These are phyloP conservation scores for Cynopterus sphinx DNA, from an alignment of 2,797 vertebrate genomes.

Conservation along the genomic window DNA sequence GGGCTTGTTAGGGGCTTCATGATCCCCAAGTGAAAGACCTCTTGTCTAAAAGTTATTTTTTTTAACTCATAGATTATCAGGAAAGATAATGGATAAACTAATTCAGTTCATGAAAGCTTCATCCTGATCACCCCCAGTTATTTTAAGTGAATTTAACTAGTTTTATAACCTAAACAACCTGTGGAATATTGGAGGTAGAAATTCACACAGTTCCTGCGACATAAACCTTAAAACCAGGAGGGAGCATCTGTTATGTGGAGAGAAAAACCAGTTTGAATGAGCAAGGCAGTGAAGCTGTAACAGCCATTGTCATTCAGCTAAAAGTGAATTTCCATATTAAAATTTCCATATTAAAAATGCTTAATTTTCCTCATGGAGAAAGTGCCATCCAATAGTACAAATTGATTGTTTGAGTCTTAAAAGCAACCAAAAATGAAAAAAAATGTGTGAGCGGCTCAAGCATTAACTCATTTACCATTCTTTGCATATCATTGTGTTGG, in stretches of 20 bases:
- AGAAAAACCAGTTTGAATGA: background rate
- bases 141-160: background rate
- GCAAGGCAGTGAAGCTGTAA: background rate
- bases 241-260: background rate
- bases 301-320: background rate
- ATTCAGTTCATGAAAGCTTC: background rate
- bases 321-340: background rate
- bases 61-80: background rate
- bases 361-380: background rate
- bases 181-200: background rate
- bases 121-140: background rate
- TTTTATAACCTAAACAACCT: background rate
- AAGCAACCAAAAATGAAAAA: slow-evolving; percentile 7
- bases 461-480: background rate
- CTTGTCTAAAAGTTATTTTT: background rate
- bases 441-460: background rate
- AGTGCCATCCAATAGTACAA: background rate
- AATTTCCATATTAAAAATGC: background rate
- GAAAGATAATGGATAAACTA: background rate
- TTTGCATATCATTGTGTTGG: background rate
- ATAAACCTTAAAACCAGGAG: background rate
- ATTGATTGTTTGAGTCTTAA: background rate
- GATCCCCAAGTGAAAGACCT: background rate
- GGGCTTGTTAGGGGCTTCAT: background rate
- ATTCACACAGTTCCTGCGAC: background rate